Base-by-base conservation (phyloP, 1,140 invertebrate species). In the Drosophila cardini region DNA sequence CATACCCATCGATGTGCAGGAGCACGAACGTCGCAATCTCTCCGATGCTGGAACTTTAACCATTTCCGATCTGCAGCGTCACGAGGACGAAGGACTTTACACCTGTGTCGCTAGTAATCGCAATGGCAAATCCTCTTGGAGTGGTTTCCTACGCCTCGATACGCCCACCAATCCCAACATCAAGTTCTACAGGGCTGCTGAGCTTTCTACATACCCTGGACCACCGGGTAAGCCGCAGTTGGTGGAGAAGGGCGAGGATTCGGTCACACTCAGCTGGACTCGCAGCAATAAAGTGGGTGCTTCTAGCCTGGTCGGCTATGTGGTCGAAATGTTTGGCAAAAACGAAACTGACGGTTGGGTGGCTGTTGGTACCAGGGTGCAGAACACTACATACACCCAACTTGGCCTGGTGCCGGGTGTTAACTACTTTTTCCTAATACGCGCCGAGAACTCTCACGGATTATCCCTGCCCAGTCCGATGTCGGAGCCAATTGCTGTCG, bases 391-490 rank as follows among this genome's bases (percentile, higher is more conserved):
- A 15, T 95, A 93, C 77, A 95, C 94, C n/a, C 94, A 94, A 36
- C 93, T 94, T 74, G 94, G 95, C 63, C 93, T 97, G 11, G 93
- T 94, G 56, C 95, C 95, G 30, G 96, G 95, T 18, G 94, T 95
- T 4, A 95, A 95, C 2, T 98, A 98, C 87, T 95, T 97, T 75
- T 98, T 98, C 91, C 92, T 98, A 13, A 95, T 98, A 2, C 93
- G 95, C 61, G 96, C 97, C 0, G 96, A 97, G 93, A 98, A 98
- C 92, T 95, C 95, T 0, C 96, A 97, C 90, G 97, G 97, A 1
- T 68, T 96, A 2, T 96, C 95, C 0, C 93, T 94, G 42, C 95
- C 95, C 1, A 96, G 95, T 75, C 93, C 93, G 11, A 90, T 95
- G 50, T 96, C 96, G n/a, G 95, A 96, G 72, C 93, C 94, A 18